Evolutionary conservation across 2,113 vertebrate species (phyloP).

Genomic region (Urocitellus parryii): DNA sequence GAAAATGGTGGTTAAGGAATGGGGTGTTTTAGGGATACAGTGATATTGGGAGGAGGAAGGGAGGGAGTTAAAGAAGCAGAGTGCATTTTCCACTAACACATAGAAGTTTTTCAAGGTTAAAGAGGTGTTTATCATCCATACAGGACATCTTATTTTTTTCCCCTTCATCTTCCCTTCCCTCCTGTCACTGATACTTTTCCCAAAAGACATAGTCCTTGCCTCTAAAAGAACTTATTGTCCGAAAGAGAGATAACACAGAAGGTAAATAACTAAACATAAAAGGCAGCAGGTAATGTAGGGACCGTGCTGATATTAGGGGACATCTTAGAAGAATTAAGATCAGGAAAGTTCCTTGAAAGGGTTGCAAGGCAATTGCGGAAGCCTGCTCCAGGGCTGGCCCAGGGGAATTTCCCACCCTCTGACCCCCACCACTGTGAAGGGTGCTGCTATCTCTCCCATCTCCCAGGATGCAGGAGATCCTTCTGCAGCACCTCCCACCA

Average conservation of each 20-base stretch:
- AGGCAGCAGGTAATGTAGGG: not conserved
- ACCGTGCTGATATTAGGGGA: not conserved
- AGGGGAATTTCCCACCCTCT: not conserved
- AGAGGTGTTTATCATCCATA: not conserved
- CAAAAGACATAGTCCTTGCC: not conserved
- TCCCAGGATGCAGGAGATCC: not conserved
- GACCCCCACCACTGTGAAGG: too few species aligned
- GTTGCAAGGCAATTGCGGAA: accelerated
- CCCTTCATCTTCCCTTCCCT: not conserved
- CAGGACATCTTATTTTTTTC: not conserved
- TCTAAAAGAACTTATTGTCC: not conserved
- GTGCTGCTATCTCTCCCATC: not conserved
- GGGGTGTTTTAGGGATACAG: not conserved
- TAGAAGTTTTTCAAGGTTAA: not conserved
- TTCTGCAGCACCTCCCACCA: not conserved
- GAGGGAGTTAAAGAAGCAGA: not conserved
- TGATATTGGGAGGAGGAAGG: not conserved
- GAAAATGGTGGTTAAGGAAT: slow-evolving; percentile 22
- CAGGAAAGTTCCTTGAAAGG: not conserved
- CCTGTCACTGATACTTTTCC: not conserved
- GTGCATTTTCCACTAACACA: not conserved
- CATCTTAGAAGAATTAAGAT: not conserved
- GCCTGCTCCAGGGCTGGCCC: not conserved
- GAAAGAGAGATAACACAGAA: not conserved
- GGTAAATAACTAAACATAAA: not conserved